phyloP scores from a whole-genome alignment of 2,888 invertebrate species.

The Sicus ferrugineus region DNA sequence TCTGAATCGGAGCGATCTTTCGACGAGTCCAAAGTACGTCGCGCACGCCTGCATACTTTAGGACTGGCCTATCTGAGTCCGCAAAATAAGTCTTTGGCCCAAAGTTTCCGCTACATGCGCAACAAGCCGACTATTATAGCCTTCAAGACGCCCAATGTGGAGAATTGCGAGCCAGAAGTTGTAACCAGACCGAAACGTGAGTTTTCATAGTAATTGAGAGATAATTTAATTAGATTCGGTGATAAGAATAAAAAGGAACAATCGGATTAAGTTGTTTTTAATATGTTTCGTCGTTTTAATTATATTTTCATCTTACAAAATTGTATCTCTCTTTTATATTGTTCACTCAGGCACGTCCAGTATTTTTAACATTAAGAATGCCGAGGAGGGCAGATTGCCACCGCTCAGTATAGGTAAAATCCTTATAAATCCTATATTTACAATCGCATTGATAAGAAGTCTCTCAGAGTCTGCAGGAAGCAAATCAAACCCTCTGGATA shows the following conservation, averaged over 20 bases:
- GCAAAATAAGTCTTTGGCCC: slow-evolving; percentile 81
- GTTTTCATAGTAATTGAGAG: slow-evolving; percentile 29
- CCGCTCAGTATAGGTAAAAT: slow-evolving; percentile 45
- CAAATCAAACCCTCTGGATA: slow-evolving; percentile 43
- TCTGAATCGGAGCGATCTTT: slow-evolving; percentile 84
- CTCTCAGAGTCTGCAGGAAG: slow-evolving; percentile 6
- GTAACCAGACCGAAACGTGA: slow-evolving; percentile 69
- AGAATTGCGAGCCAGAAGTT: slow-evolving; percentile 71
- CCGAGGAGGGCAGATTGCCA: slow-evolving; percentile 71
- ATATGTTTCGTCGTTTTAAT: no score
- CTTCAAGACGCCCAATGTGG: slow-evolving; percentile 83
- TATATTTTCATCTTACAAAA: no score
- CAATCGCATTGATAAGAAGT: no score
- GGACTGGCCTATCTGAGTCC: slow-evolving; percentile 77
- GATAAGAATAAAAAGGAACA: no score
- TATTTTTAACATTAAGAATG: slow-evolving; percentile 64
- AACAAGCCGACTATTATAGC: slow-evolving; percentile 89
- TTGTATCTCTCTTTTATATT: no score
- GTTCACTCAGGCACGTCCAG: slow-evolving; percentile 46
- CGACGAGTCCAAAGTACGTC: slow-evolving; percentile 72
- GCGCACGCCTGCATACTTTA: slow-evolving; percentile 72
- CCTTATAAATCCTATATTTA: not conserved
- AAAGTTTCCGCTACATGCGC: slow-evolving; percentile 89
- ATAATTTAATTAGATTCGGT: slow-evolving; percentile 30
- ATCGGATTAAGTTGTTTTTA: no score